Evolutionary conservation across 2,797 vertebrate genomes (phyloP).

Genomic region (Tolypeutes matacus): DNA sequence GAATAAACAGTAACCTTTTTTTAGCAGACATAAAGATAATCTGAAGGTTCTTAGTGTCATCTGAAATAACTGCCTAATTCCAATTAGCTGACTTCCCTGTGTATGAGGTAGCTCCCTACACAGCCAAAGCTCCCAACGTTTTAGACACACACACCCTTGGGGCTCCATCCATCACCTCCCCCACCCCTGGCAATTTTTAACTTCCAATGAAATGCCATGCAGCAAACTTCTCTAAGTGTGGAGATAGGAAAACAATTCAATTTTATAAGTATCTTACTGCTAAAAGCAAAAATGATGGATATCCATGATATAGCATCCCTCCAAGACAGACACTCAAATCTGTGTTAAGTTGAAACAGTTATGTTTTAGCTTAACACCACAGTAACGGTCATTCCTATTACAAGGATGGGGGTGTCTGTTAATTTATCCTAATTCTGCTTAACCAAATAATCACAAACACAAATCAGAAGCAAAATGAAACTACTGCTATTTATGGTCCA

Average conservation of each 20-base stretch:
- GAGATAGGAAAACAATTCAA: constrained; percentile 25
- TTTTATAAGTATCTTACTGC: constrained; percentile 20
- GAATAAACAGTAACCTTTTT: constrained; percentile 9
- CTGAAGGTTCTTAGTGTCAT: not conserved
- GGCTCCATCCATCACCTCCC: not conserved
- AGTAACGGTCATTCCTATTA: not conserved
- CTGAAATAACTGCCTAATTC: constrained; percentile 29
- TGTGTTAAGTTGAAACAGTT: no score
- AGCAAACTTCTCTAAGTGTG: constrained; percentile 28
- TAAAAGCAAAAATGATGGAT: constrained; percentile 16
- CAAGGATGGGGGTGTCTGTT: not conserved
- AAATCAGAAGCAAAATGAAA: not conserved
- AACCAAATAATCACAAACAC: constrained; percentile 23
- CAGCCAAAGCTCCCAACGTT: not conserved
- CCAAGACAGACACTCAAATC: not conserved
- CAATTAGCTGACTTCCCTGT: not conserved
- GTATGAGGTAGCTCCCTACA: not conserved
- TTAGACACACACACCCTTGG: not conserved
- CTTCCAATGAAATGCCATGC: constrained; percentile 47
- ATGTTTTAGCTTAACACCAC: not conserved
- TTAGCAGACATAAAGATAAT: constrained; percentile 26
- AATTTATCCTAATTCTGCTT: constrained; percentile 51
- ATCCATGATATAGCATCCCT: not conserved
- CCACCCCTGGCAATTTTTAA: not conserved
- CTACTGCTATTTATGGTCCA: not conserved